Evolutionary conservation across 2,797 vertebrate species (phyloP).

Genomic region (Acipenser transmontanus): DNA sequence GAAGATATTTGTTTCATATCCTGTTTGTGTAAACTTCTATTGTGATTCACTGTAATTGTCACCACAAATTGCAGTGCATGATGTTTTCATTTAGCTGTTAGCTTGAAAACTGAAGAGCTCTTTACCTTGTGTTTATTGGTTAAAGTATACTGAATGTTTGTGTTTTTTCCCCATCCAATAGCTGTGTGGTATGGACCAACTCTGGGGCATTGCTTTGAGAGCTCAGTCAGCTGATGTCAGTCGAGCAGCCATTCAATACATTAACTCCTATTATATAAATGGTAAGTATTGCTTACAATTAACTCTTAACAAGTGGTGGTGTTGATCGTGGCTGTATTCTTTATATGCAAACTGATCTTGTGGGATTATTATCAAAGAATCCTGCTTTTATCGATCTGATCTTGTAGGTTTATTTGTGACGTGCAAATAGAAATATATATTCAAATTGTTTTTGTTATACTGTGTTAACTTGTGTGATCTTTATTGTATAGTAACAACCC

Average conservation of each 20-base stretch:
- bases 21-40: not conserved
- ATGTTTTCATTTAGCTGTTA: no score
- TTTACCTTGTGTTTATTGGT: not conserved
- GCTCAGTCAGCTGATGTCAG: slow-evolving; percentile 95
- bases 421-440: not conserved
- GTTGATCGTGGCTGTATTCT: not conserved
- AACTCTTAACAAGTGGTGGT: not conserved
- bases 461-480: not conserved
- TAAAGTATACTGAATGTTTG: not conserved
- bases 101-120: no score
- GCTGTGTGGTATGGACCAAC: slow-evolving; percentile 97
- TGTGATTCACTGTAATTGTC: no score
- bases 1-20: not conserved
- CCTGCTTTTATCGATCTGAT: not conserved
- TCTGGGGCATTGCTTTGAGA: slow-evolving; percentile 94
- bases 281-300: slow-evolving; percentile 54
- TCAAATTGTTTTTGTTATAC: not conserved
- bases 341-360: not conserved
- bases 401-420: not conserved
- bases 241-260: slow-evolving; percentile 95
- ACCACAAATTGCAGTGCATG: no score
- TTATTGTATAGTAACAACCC: no score
- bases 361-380: not conserved
- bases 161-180: slow-evolving; percentile 38
- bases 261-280: slow-evolving; percentile 98